A percentile compares a stretch with the other conserved stretches of the same genome.
Conservation (phyloP, 2,888 invertebrate genomes). For the Acanthosoma haemorrhoidale region DNA sequence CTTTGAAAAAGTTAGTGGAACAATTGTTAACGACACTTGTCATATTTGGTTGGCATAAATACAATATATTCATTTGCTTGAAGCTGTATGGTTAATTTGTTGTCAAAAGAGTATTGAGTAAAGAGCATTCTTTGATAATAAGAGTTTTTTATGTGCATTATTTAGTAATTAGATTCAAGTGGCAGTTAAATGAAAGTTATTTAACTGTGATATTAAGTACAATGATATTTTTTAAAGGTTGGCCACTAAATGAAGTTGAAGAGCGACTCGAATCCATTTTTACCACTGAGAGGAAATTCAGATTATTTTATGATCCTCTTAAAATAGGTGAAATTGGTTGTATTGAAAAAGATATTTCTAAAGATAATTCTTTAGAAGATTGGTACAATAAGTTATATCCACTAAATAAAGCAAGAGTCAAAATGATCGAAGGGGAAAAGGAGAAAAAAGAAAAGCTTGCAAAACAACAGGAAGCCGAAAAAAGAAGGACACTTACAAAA, state of each 20-base stretch:
- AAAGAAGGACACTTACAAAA: constrained; percentile 48
- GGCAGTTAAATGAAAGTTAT: too few species aligned
- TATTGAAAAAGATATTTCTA: constrained; percentile 13
- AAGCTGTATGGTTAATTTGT: too few species aligned
- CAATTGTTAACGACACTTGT: too few species aligned
- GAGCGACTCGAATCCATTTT: constrained; percentile 50
- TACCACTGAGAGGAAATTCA: constrained; percentile 51
- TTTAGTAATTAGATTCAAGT: too few species aligned
- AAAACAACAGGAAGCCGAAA: constrained; percentile 46
- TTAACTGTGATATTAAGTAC: not conserved
- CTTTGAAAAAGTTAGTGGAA: too few species aligned
- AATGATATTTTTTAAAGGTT: constrained; percentile 39
- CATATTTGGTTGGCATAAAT: too few species aligned
- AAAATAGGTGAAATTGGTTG: not conserved
- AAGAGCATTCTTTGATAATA: too few species aligned
- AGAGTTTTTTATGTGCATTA: too few species aligned
- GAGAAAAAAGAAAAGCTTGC: constrained; percentile 46
- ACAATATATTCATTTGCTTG: too few species aligned
- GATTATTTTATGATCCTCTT: constrained; percentile 46
- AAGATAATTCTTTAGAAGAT: constrained; percentile 3
- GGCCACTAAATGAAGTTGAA: constrained; percentile 52
- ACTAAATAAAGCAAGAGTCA: constrained; percentile 44
- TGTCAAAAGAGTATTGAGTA: too few species aligned
- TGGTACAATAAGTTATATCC: constrained; percentile 35
- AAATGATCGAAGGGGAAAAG: constrained; percentile 48